Evolutionary conservation across 2,113 vertebrate genomes (phyloP), one percentile per base, ranked within the genome.

Genomic region (Prochilodus magdalenae): DNA sequence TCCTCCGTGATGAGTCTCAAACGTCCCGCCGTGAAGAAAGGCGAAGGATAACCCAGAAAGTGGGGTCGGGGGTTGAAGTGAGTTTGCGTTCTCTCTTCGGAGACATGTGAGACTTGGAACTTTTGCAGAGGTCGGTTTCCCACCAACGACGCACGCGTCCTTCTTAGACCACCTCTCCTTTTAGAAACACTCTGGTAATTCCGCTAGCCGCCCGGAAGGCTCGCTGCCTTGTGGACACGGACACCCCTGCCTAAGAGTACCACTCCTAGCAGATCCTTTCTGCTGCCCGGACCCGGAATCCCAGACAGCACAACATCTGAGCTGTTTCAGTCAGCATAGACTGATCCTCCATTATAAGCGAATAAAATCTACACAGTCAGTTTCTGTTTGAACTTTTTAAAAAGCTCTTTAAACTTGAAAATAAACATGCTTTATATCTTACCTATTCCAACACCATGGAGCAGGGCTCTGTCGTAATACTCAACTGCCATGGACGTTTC

Each of bases 391-490:
- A n/a, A n/a, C n/a, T n/a, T n/a, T n/a, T n/a, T n/a, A n/a, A n/a
- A n/a, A n/a, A n/a, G n/a, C n/a, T n/a, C n/a, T n/a, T n/a, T n/a
- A n/a, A n/a, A n/a, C n/a, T n/a, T n/a, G n/a, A n/a, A n/a, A n/a
- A n/a, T n/a, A n/a, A n/a, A n/a, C n/a, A n/a, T 73, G 49, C 15
- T 7, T 22, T 55, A 63, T n/a, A n/a, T n/a, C 16, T 80, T 73
- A 80, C 78, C 69, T 2, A 62, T 47, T 59, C 13, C 10, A 8
- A 66, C 13, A 27, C 72, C 5, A 26, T 84, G 24, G 11, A 15
- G 13, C 40, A 77, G 36, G 15, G 84, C 86, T 80, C 80, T 86
- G 72, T 87, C 73, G 75, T 83, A 88, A 44, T 22, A 81, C 36
- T 80, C 36, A 11, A 75, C 27, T 8, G 87, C 87, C 57, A 83